Base-by-base conservation (phyloP, 2,797 vertebrate genomes). In the Thamnophis elegans region DNA sequence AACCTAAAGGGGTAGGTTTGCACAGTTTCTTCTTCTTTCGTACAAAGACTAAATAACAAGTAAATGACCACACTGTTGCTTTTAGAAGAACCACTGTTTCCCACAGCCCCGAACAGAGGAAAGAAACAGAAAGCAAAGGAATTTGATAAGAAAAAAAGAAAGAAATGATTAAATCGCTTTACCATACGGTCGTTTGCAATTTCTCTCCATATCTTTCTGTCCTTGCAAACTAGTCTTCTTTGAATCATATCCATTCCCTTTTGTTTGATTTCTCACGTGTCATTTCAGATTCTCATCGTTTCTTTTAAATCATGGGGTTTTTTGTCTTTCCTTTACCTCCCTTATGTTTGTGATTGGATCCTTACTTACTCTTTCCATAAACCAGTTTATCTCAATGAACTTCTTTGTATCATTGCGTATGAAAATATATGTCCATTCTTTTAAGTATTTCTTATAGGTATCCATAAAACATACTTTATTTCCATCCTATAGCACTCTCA, bases 1-100 rank as follows among this genome's bases (percentile, higher is more conserved):
- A 98, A 99, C 96, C 98, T 99, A 1, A 99, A 99, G 98, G 99
- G 99, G 99, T 99, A 94, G 98, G 92, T 54, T 51, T 90, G 22
- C 58, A 53, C 10, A 26, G 36, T 42, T 8, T 28, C 25, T 18
- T 89, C 22, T 87, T 16, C 6, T 16, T 92, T 1, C 28, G 91
- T 47, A 47, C 73, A 2, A 42, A 42, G 36, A 47, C 36, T 78
- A 42, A 78, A 78, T 42, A 42, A 22, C 73, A 42, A 11, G 22
- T 42, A 78, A 22, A 78, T 78, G 10, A 47, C 12, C 9, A 5
- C 36, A 47, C 20, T 12, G 73, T 47, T 82, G 20, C 73, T 82
- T 25, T 82, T 20, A 82, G 36, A 25, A 42, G 36, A 25, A 5
- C 36, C 36, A 11, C 9, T 47, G 73, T 82, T 47, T 42, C 47